Evolutionary conservation across 1,140 invertebrate genomes (phyloP), one percentile per base, ranked within the genome.

Genomic region (Eulimnadia texana): DNA sequence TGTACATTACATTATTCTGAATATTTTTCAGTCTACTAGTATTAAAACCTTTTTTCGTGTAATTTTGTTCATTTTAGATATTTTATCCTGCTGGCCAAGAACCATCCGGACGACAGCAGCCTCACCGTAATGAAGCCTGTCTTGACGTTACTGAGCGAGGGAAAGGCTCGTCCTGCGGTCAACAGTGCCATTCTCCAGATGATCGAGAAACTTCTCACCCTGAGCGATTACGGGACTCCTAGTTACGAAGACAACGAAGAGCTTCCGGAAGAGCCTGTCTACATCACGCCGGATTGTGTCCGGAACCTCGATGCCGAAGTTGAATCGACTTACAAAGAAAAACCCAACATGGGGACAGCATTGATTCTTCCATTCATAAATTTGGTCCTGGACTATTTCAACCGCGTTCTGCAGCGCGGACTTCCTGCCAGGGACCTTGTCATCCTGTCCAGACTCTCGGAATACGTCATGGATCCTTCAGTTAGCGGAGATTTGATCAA

Each of bases 381-480:
- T 3, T 71, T 74, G 27, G 82, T 95, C 60, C 72, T 94, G 6
- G 73, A 80, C 59, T 82, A 83, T 53, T 79, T 93, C 65, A 80
- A 86, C 68, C 71, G 74, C 49, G 83, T 79, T 64, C 68, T 83
- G 1, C 69, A 76, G 13, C 58, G 62, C 13, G 71, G 69, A 58
- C 69, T 85, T 0, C 83, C 80, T 60, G 80, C 78, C 68, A 79
- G 79, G 25, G 88, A 93, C 67, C 71, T 93, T 1, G 77, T 82
- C 9, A 88, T 95, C 63, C 73, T 95, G 0, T 86, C 86, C 0
- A 78, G 85, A 62, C 77, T 89, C 9, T 88, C 86, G 1, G 81
- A 85, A 69, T 76, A 88, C 50, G 83, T 85, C 0, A 75, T 76
- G 3, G 80, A 85, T 58, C 68, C 79, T 0, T 74, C 80, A 49